These are phyloP conservation scores for Papilio polytes DNA, from an alignment of 1,140 invertebrate genomes.

Conservation along the genomic window DNA sequence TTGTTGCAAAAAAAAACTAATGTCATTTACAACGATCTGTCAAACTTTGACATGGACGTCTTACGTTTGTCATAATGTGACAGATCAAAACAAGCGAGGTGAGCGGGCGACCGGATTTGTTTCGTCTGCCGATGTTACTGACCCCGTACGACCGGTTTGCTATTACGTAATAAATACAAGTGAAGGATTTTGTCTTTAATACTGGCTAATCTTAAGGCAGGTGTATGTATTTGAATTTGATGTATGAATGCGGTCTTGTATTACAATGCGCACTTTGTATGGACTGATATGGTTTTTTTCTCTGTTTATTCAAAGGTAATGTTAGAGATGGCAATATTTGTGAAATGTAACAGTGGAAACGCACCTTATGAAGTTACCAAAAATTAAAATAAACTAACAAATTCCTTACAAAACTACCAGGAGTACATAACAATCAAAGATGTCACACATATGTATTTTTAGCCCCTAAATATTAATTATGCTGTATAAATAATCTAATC, in stretches of 20 bases:
- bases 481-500: conserved; percentile 61
- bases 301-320: too few species aligned
- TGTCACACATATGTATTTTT: background rate
- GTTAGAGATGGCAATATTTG: too few species aligned
- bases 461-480: background rate
- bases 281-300: too few species aligned
- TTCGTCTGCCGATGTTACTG: conserved; percentile 28
- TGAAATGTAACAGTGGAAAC: too few species aligned
- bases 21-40: conserved; percentile 14
- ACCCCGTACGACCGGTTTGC: conserved; percentile 15
- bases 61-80: background rate
- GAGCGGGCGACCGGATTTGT: conserved; percentile 16
- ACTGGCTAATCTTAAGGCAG: background rate
- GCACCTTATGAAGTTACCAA: background rate
- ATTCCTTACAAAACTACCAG: background rate
- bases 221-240: background rate
- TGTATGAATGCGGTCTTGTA: too few species aligned
- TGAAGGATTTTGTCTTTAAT: conserved; percentile 10
- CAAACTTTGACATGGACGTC: conserved; percentile 9
- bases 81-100: conserved; percentile 12
- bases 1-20: conserved; percentile 8
- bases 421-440: background rate
- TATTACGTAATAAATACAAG: conserved; percentile 22
- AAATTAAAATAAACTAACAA: background rate
- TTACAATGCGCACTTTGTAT: too few species aligned